Evolutionary conservation across 2,888 invertebrate species (phyloP), one percentile per base, ranked within the genome.

Genomic region (Acholoe squamosa): DNA sequence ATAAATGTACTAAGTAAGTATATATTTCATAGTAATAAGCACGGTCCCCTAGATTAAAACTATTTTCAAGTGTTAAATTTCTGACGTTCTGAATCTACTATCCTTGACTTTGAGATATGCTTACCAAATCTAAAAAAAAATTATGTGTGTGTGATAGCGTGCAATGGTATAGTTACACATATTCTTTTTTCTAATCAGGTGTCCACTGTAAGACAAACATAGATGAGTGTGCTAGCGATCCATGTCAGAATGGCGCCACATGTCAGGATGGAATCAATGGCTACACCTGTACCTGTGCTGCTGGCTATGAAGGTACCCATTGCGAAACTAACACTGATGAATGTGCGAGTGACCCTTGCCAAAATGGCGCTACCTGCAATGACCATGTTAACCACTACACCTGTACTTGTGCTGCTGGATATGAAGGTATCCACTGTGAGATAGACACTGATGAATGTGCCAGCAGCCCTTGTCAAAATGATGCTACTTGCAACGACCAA

Each of bases 301-400:
- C 86, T 0, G 86, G 86, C 25, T 86, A 86, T 54, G 86, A 56
- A 16, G 54, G 54, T 52, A 54, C 54, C 25, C 86, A 86, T 28
- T 86, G 95, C 92, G 93, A 94, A 56, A 92, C 90, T 0, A 96
- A 96, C 86, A 89, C 56, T 28, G 98, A 98, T 94, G 98, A 99
- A 95, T 99, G 99, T 95, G 97, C 98, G 7, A 98, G 98, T 25
- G 98, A 98, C 93, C 99, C 99, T 52, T 99, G 99, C 95, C 98
- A 98, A 95, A 99, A 98, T 94, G 98, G 98, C 0, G 98, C 98
- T 52, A 97, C 97, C 77, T 99, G 98, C 95, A 89, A 92, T 76
- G 99, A 89, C 28, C 31, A 89, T 14, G 31, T 89, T 52, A 89
- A 89, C 28, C 28, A 31, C 51, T 92, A 90, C 89, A 54, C 28